Percentiles rank a stretch among this genome's conserved stretches.
Conservation (phyloP, 2,888 invertebrate species). For the Drosophila falleni region DNA sequence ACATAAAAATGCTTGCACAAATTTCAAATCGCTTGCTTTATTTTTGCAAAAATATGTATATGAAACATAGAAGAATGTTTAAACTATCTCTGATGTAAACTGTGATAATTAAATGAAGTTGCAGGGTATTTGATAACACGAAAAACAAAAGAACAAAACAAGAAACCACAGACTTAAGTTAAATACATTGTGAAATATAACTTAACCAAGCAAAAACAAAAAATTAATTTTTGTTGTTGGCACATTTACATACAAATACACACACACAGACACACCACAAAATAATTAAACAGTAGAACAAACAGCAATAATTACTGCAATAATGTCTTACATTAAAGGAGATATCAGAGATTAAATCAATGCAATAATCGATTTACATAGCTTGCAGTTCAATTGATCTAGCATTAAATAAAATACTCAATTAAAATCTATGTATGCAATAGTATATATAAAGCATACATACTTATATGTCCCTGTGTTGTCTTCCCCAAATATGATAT, state of each 20-base stretch:
- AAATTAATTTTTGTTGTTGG: conserved; percentile 36
- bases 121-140: conserved; percentile 83
- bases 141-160: conserved; percentile 57
- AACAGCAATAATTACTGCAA: conserved; percentile 70
- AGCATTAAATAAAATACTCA: conserved; percentile 22
- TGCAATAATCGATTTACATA: conserved; percentile 6
- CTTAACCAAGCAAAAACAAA: conserved; percentile 34
- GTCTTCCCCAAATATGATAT: conserved; percentile 40
- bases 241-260: conserved; percentile 13
- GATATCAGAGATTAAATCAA: conserved; percentile 25
- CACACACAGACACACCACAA: conserved; percentile 14
- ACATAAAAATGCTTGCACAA: conserved; percentile 74
- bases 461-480: conserved; percentile 45
- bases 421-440: conserved; percentile 43
- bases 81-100: conserved; percentile 84
- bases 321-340: conserved; percentile 50
- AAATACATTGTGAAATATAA: conserved; percentile 62
- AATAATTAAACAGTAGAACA: conserved; percentile 27
- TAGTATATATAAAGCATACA: conserved; percentile 32
- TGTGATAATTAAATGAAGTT: conserved; percentile 85
- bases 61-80: conserved; percentile 61
- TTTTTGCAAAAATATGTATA: conserved; percentile 57
- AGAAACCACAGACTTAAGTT: conserved; percentile 64
- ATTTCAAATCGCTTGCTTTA: conserved; percentile 74
- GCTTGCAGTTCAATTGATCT: conserved; percentile 6